Evolutionary conservation across 1,140 invertebrate species (phyloP), one percentile per base, ranked within the genome.

Genomic region (Cyrtorhinus lividipennis): DNA sequence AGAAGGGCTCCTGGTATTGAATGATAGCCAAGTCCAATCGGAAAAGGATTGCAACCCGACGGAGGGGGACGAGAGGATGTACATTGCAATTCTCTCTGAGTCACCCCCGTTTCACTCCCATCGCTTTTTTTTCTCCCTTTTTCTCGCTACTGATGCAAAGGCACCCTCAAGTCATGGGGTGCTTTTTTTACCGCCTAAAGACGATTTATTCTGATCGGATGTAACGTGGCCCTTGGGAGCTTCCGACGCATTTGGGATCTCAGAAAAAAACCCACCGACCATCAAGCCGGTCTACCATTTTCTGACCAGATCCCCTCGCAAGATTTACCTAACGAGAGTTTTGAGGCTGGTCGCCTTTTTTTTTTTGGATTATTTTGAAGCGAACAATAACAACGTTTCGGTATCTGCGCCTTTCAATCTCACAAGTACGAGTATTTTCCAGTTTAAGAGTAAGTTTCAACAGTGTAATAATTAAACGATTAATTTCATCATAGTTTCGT

Each of bases 161-260:
- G 20, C 12, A 53, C 48, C 48, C 48, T 53, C 48, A 53, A 53
- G 48, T 53, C 48, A 53, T 22, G 48, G 20, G 48, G 48, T 12
- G 48, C 48, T 53, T 53, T 53, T 53, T 53, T 53, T 53, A 53
- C 48, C 48, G 48, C 48, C 48, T 53, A 53, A 53, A 53, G 48
- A 53, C 48, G 48, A 53, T 53, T 53, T 53, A 53, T 53, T 53
- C 48, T 53, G 48, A 53, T 53, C 48, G 48, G 48, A 53, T 53
- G 48, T 53, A 53, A 53, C 48, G 48, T 20, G 48, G 10, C 48
- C 48, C 48, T 53, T 20, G 48, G 48, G 48, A 53, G 8, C 18
- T 22, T 53, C 8, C 30, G 15, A 38, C 30, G 30, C 30, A 38
- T 15, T 38, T 38, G 30, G 30, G 30, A 38, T 38, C 30, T 38